A percentile compares a stretch with the other conserved stretches of the same genome.
phyloP scores from a whole-genome alignment of 2,888 invertebrate species.

The Merodon equestris region DNA sequence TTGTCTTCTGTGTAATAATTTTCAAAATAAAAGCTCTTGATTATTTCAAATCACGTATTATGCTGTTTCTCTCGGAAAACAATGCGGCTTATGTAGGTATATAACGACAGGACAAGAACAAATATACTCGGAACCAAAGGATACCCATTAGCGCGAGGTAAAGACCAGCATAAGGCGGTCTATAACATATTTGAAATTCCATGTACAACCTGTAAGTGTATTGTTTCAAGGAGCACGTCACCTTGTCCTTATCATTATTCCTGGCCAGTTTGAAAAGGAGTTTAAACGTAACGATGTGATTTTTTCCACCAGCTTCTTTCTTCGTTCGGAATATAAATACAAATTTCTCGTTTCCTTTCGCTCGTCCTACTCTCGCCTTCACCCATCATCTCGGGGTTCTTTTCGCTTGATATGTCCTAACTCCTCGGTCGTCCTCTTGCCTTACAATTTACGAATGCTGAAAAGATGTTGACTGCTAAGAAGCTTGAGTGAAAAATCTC shows the following conservation, averaged over 20 bases:
- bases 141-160: not conserved
- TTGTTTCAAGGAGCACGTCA: slow-evolving; percentile 59
- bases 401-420: no score
- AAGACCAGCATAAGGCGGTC: slow-evolving; percentile 7
- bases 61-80: slow-evolving; percentile 11
- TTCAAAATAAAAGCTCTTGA: slow-evolving; percentile 47
- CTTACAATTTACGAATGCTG: slow-evolving; percentile 35
- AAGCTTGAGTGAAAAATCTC: slow-evolving; percentile 37
- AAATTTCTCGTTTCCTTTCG: slow-evolving; percentile 15
- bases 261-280: slow-evolving; percentile 59
- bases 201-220: slow-evolving; percentile 52
- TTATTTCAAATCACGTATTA: slow-evolving; percentile 58
- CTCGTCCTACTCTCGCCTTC: not conserved
- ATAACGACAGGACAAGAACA: no score
- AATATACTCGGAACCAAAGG: no score
- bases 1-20: not conserved
- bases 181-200: slow-evolving; percentile 52
- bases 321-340: slow-evolving; percentile 57
- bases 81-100: no score
- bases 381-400: no score
- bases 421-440: not conserved
- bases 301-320: slow-evolving; percentile 1
- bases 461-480: slow-evolving; percentile 28
- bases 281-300: slow-evolving; percentile 56
- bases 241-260: slow-evolving; percentile 67